These are phyloP conservation scores for Dallia pectoralis DNA, from an alignment of 2,797 vertebrate species.

Conservation along the genomic window DNA sequence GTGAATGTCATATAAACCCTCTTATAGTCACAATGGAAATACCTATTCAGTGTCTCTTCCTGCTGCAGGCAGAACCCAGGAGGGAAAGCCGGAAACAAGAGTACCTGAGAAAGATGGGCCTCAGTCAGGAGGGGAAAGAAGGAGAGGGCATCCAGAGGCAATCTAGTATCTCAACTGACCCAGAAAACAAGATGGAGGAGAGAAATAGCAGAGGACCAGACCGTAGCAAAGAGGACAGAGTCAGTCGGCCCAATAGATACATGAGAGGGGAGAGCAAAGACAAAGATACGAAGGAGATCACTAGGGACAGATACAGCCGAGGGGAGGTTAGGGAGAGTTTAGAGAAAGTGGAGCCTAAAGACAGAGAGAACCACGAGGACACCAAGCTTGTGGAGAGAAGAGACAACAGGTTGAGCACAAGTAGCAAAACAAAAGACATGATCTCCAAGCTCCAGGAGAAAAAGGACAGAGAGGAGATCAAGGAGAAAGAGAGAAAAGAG, in stretches of 20 bases:
- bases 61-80: conserved; percentile 65
- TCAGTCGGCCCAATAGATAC: conserved; percentile 4
- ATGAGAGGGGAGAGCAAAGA: conserved; percentile 53
- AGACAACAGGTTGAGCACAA: conserved; percentile 75
- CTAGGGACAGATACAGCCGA: conserved; percentile 41
- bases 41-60: conserved; percentile 10
- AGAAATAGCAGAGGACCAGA: conserved; percentile 37
- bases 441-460: conserved; percentile 76
- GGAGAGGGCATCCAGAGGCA: conserved; percentile 52
- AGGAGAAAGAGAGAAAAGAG: conserved; percentile 69
- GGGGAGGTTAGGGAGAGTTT: conserved; percentile 56
- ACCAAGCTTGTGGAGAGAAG: conserved; percentile 59
- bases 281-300: conserved; percentile 59
- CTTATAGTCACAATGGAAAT: not conserved
- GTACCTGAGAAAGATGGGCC: conserved; percentile 75
- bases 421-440: conserved; percentile 75
- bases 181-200: conserved; percentile 48
- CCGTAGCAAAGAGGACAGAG: conserved; percentile 37
- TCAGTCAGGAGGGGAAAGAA: conserved; percentile 72
- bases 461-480: conserved; percentile 56
- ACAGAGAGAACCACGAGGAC: conserved; percentile 74
- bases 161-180: conserved; percentile 49
- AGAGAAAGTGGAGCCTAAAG: conserved; percentile 58
- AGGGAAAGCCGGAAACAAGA: conserved; percentile 77
- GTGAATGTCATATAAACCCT: not conserved